Evolutionary conservation across 1,140 invertebrate genomes (phyloP).

Genomic region (Streblospio benedicti): DNA sequence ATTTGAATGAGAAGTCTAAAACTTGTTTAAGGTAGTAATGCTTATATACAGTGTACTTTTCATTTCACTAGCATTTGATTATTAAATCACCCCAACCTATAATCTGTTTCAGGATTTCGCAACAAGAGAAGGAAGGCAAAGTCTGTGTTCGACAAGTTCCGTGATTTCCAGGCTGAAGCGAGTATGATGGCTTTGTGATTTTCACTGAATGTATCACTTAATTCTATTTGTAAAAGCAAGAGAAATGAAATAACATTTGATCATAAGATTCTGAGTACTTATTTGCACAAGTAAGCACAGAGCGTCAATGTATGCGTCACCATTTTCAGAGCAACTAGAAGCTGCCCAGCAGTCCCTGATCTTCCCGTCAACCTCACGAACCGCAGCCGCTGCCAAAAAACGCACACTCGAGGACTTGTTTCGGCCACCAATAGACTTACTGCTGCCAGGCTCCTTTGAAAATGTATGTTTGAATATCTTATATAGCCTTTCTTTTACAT

Average conservation of each 20-base stretch:
- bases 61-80: no score
- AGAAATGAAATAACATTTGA: conserved; percentile 24
- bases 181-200: no score
- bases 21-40: conserved; percentile 3
- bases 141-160: conserved; percentile 59
- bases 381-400: conserved; percentile 35
- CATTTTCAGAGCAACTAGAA: no score
- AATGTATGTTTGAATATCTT: conserved; percentile 34
- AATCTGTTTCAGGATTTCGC: no score
- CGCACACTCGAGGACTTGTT: conserved; percentile 65
- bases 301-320: no score
- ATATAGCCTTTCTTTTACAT: not conserved
- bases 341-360: no score
- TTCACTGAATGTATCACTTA: no score
- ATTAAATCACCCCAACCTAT: no score
- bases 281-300: no score
- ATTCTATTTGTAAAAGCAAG: conserved; percentile 28
- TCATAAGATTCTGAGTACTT: no score
- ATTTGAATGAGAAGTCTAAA: not conserved
- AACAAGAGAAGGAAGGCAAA: conserved; percentile 48
- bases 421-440: conserved; percentile 64
- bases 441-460: conserved; percentile 59
- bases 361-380: no score
- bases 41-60: no score
- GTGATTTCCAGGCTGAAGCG: conserved; percentile 60